A percentile compares a stretch with the other conserved stretches of the same genome.
Evolutionary conservation across 2,797 vertebrate genomes (phyloP).

Genomic region (Kryptopterus vitreolus): DNA sequence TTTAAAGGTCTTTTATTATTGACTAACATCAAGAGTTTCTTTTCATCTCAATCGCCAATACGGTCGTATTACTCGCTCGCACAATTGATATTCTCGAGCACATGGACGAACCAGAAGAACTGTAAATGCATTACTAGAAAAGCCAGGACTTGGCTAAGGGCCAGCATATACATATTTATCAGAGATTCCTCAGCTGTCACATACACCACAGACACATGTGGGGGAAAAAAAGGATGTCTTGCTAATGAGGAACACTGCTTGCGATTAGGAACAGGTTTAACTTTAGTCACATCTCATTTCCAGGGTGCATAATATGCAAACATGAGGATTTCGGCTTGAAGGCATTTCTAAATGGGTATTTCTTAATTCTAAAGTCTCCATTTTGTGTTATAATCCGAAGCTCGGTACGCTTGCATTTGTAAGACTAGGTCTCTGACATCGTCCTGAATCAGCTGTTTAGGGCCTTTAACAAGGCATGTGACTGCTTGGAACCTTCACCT

Average conservation of each 20-base stretch:
- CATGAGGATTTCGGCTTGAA: neutral
- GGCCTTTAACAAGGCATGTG: neutral
- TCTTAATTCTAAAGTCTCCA: neutral
- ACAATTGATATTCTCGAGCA: neutral
- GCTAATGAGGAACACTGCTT: neutral
- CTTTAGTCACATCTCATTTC: neutral
- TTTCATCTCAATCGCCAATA: neutral
- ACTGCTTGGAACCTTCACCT: neutral
- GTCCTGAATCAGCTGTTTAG: neutral
- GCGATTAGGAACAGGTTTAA: too few species aligned
- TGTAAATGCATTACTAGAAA: neutral
- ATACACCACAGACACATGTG: conserved; percentile 40
- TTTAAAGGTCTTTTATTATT: neutral
- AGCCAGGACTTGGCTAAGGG: neutral
- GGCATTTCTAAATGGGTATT: too few species aligned
- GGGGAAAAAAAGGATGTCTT: neutral
- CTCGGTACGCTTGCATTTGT: neutral
- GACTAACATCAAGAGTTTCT: neutral
- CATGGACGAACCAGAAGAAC: neutral
- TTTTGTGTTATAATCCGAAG: neutral
- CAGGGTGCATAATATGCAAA: neutral
- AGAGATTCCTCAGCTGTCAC: neutral
- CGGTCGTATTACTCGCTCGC: neutral
- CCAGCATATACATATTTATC: neutral
- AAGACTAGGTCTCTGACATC: neutral